phyloP scores from a whole-genome alignment of 2,888 invertebrate species.

The Ptilodon capucinus region DNA sequence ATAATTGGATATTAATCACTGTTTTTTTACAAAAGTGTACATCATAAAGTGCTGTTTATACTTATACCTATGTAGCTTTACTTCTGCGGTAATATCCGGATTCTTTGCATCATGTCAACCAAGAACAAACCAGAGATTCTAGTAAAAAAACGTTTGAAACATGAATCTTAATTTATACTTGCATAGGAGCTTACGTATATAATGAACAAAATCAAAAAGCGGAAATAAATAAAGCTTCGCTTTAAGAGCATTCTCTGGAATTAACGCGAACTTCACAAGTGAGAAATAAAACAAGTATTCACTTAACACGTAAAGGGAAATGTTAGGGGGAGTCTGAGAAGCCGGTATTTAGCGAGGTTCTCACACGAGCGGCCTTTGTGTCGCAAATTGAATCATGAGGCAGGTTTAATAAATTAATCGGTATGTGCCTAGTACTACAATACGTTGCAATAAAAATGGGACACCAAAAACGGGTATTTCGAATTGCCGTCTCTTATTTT shows the following conservation, averaged over 20 bases:
- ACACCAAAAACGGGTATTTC: not conserved
- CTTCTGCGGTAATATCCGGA: too few species aligned
- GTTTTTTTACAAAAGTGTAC: too few species aligned
- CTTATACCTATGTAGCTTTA: too few species aligned
- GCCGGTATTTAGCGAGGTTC: slow-evolving; percentile 1
- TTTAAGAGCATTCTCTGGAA: not conserved
- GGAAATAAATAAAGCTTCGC: not conserved
- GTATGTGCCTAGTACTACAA: slow-evolving; percentile 40
- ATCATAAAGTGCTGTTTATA: too few species aligned
- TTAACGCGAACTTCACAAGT: not conserved
- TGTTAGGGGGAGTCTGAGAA: slow-evolving; percentile 9
- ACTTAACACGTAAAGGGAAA: slow-evolving; percentile 6
- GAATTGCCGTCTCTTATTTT: not conserved
- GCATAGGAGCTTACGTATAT: not conserved
- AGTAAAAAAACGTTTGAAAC: not conserved
- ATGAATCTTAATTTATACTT: not conserved
- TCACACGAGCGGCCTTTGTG: slow-evolving; percentile 41
- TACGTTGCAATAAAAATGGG: not conserved
- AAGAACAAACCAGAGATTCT: too few species aligned
- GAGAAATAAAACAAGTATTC: slow-evolving; percentile 3
- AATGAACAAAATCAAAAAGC: not conserved
- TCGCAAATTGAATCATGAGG: slow-evolving; percentile 63
- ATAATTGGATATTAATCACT: too few species aligned
- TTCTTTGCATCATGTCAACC: too few species aligned
- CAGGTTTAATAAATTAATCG: slow-evolving; percentile 60